Evolutionary conservation across 2,797 vertebrate genomes (phyloP).

Genomic region (Bryconaethiops microstoma): DNA sequence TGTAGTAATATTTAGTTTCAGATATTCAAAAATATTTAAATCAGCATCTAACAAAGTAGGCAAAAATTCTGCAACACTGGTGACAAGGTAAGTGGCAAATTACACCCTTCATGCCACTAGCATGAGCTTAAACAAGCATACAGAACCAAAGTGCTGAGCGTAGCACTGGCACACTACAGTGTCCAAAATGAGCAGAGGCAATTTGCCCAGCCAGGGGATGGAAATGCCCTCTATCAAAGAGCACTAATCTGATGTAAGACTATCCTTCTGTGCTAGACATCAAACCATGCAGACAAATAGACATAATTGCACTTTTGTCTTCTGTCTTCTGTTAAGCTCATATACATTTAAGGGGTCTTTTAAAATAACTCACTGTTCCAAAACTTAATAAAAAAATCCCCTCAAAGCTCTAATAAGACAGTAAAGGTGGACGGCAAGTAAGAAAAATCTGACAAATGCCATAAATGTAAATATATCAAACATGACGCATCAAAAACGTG

Average conservation of each 20-base stretch:
- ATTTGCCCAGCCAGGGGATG: constrained; percentile 49
- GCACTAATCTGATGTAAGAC: constrained; percentile 20
- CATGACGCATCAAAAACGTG: no score
- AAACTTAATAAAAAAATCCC: no score
- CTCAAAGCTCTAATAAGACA: no score
- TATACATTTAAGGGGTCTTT: no score
- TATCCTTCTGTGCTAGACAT: constrained; percentile 19
- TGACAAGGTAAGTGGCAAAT: not conserved
- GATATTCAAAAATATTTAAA: not conserved
- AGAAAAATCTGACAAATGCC: no score
- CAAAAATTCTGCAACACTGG: no score
- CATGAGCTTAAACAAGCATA: constrained; percentile 20
- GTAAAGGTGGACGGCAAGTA: no score
- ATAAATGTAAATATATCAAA: no score
- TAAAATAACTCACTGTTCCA: no score
- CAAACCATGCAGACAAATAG: not conserved
- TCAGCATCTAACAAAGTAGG: not conserved
- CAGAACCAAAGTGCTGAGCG: constrained; percentile 50
- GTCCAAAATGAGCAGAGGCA: constrained; percentile 48
- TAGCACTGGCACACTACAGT: constrained; percentile 48
- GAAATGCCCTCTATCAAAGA: constrained; percentile 32
- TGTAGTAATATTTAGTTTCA: not conserved
- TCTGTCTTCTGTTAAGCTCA: not conserved
- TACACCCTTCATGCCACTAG: constrained; percentile 8
- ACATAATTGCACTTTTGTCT: not conserved